Base-by-base conservation (phyloP, 2,888 invertebrate species). In the Netelia fuscicornis region DNA sequence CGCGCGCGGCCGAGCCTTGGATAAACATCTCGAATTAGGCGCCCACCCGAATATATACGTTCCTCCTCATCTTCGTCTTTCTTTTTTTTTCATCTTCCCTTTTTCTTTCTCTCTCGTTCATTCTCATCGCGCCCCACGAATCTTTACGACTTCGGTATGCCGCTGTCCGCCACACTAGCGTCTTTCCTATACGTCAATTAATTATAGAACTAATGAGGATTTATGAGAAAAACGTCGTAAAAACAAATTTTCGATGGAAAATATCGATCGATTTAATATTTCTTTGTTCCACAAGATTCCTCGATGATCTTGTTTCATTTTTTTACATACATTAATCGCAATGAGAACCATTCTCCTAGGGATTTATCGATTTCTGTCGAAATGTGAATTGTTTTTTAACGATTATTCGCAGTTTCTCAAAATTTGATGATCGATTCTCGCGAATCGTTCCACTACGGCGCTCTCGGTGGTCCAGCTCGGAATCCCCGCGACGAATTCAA, bases 21-120 rank as follows among this genome's bases (percentile, higher is more conserved):
- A 90, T 93, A 93, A 93, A 93, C 93, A 93, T 91, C 93, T 93
- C 90, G 92, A 93, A 93, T 93, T 92, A 93, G 93, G 92, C 91
- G 87, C 86, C 82, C 82, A 76, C 54, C 82, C 79, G 76, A 85
- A 85, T 67, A 79, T 74, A 78, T 78, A 64, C 67, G 62, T 67
- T 67, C 48, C 77, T 65, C 67, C 64, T 64, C 64, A 23, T 75
- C 25, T 30, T 77, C 71, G 67, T 54, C 13, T 74, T 60, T n/a
- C 30, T 52, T 78, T 68, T 20, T 20, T 20, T 81, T 65, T 80
- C 78, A 52, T 56, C 70, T 64, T 74, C 68, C 17, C 30, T 76
- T 72, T 74, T 70, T 58, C 78, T 74, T 13, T 48, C 48, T 48
- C 48, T 74, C 70, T 58, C 78, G 74, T 81, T 74, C 77, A 81